Percentiles rank a stretch among this genome's conserved stretches.
These are phyloP conservation scores for Copsychus sechellarum DNA, from an alignment of 2,113 vertebrate species.

Conservation along the genomic window DNA sequence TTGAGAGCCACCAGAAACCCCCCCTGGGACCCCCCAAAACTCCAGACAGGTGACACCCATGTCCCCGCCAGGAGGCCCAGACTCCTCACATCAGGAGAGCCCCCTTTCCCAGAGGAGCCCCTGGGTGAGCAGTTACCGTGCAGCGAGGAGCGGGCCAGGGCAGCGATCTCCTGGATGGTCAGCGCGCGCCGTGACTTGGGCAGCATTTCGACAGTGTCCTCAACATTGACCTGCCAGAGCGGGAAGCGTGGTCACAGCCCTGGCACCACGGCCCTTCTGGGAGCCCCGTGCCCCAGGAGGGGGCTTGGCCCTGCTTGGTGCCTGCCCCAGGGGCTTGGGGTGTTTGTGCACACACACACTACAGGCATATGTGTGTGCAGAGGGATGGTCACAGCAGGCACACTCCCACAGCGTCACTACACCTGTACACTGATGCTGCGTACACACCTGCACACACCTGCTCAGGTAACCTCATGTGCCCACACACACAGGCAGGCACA, in stretches of 20 bases:
- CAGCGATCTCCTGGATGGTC: slow-evolving; percentile 97
- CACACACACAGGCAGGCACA: too few species aligned
- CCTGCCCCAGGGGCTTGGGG: rapidly evolving
- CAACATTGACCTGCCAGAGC: slow-evolving; percentile 91
- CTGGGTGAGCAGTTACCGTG: slow-evolving; percentile 77
- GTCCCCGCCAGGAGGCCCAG: background rate
- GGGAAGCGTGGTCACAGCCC: background rate
- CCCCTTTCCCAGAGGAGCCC: background rate
- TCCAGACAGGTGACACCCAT: background rate
- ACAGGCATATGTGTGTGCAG: rapidly evolving
- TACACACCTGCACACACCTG: background rate
- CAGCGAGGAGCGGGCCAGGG: slow-evolving; percentile 93
- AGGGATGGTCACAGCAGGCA: background rate
- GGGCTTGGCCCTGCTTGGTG: background rate
- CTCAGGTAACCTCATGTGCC: rapidly evolving
- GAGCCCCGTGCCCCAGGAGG: rapidly evolving
- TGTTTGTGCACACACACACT: background rate
- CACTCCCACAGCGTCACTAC: rapidly evolving
- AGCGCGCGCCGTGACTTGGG: slow-evolving; percentile 97
- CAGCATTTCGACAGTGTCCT: slow-evolving; percentile 94
- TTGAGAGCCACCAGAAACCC: background rate
- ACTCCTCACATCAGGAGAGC: background rate
- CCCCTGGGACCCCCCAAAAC: background rate
- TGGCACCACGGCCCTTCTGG: rapidly evolving
- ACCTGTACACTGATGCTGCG: rapidly evolving